Evolutionary conservation across 1,140 invertebrate species (phyloP).

Genomic region (Sinonovacula constricta): DNA sequence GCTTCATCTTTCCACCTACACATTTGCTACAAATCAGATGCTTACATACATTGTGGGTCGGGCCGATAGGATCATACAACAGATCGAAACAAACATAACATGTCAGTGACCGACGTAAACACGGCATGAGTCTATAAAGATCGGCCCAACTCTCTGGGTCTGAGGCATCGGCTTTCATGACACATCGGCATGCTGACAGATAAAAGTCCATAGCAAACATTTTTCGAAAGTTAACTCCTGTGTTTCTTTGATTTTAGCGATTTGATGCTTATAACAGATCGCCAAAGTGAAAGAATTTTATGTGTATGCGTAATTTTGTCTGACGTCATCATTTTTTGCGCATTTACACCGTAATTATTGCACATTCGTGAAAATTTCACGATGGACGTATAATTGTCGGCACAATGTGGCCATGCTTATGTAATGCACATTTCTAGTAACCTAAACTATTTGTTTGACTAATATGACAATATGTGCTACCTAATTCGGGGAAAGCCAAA

Average conservation of each 20-base stretch:
- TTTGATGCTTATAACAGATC: background rate
- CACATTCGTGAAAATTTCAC: background rate
- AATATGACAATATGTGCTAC: too few species aligned
- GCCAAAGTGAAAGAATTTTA: background rate
- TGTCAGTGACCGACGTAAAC: slow-evolving; percentile 90
- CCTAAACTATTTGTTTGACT: too few species aligned
- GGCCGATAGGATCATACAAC: slow-evolving; percentile 88
- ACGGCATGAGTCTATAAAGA: slow-evolving; percentile 89
- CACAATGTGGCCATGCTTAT: too few species aligned
- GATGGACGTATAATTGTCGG: too few species aligned
- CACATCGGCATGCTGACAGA: slow-evolving; percentile 88
- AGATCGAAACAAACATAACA: slow-evolving; percentile 93
- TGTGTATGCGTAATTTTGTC: slow-evolving; percentile 13
- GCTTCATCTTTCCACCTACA: slow-evolving; percentile 89
- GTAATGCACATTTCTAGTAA: too few species aligned
- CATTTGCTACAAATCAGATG: slow-evolving; percentile 92
- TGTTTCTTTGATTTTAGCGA: background rate
- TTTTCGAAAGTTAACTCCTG: background rate
- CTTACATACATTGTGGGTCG: slow-evolving; percentile 89
- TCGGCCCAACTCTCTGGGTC: slow-evolving; percentile 88
- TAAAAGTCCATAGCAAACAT: slow-evolving; percentile 93
- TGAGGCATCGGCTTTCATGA: slow-evolving; percentile 85
- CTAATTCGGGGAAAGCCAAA: too few species aligned
- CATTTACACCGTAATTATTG: background rate
- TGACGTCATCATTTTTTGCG: slow-evolving; percentile 27